phyloP scores from a whole-genome alignment of 2,797 vertebrate species.

The Basileuterus tristriatus region DNA sequence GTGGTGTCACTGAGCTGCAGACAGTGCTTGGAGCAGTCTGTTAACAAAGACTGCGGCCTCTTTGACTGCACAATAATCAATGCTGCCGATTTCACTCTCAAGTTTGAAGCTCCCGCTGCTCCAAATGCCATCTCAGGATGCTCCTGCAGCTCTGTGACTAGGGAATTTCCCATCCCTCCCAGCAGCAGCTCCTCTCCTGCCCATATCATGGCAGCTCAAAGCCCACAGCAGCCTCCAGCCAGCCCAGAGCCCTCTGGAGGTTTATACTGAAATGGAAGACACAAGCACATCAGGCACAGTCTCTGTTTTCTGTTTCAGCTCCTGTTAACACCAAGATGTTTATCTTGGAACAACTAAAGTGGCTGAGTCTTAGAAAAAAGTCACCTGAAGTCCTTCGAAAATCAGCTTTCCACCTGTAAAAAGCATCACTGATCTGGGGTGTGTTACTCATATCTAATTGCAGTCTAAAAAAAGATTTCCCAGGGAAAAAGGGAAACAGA shows the following conservation, averaged over 20 bases:
- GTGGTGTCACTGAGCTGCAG: neutral
- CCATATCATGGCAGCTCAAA: fast-evolving
- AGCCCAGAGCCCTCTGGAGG: neutral
- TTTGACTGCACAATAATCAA: neutral
- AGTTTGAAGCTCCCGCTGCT: neutral
- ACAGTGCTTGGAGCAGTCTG: fast-evolving
- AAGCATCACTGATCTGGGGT: neutral
- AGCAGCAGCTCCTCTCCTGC: neutral
- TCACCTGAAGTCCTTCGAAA: neutral
- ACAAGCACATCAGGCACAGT: neutral
- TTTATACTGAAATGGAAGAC: neutral
- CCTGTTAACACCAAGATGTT: neutral
- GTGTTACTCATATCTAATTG: neutral
- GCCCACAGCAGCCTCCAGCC: neutral
- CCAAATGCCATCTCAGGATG: neutral
- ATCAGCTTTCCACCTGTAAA: neutral
- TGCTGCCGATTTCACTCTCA: fast-evolving
- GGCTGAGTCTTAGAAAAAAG: neutral
- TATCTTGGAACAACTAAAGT: neutral
- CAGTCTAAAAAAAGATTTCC: neutral
- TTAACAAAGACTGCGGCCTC: neutral
- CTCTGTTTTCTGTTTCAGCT: neutral
- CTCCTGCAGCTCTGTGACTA: neutral
- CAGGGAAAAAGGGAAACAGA: fast-evolving
- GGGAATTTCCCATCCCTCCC: neutral